Evolutionary conservation across 2,888 invertebrate species (phyloP).

Genomic region (Diarsia brunnea): DNA sequence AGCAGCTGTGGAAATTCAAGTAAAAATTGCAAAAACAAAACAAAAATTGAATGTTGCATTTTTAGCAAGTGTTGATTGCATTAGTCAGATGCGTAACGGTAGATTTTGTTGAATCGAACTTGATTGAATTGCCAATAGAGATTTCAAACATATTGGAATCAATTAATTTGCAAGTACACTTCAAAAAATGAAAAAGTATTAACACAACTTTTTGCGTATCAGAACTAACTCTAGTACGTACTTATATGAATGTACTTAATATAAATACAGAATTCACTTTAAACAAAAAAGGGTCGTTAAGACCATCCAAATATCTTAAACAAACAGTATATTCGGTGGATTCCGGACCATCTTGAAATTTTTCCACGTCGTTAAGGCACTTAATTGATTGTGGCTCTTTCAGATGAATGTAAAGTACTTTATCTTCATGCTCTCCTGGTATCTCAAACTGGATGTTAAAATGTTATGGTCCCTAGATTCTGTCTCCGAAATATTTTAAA

Average conservation of each 20-base stretch:
- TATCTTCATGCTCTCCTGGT: slow-evolving; percentile 38
- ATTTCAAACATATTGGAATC: not conserved
- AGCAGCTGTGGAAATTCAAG: not conserved
- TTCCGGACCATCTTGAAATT: slow-evolving; percentile 8
- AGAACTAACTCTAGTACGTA: not conserved
- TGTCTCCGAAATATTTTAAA: slow-evolving; percentile 22
- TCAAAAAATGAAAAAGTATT: slow-evolving; percentile 10
- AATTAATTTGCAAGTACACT: slow-evolving; percentile 1
- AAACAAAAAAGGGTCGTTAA: slow-evolving; percentile 40
- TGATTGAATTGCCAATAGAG: slow-evolving; percentile 16
- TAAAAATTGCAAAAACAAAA: not conserved
- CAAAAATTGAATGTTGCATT: not conserved
- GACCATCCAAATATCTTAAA: slow-evolving; percentile 40
- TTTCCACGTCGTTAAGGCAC: slow-evolving; percentile 26
- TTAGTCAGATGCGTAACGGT: not conserved
- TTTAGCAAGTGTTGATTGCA: not conserved
- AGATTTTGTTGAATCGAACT: slow-evolving; percentile 5
- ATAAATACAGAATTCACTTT: slow-evolving; percentile 8
- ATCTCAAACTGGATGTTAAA: slow-evolving; percentile 12
- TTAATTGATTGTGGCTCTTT: slow-evolving; percentile 36
- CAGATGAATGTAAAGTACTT: slow-evolving; percentile 22
- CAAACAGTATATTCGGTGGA: slow-evolving; percentile 37
- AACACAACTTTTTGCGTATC: slow-evolving; percentile 17
- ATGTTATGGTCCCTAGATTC: slow-evolving; percentile 11
- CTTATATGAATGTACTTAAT: not conserved